Base-by-base conservation (phyloP, 2,113 vertebrate species). In the Otis tarda region DNA sequence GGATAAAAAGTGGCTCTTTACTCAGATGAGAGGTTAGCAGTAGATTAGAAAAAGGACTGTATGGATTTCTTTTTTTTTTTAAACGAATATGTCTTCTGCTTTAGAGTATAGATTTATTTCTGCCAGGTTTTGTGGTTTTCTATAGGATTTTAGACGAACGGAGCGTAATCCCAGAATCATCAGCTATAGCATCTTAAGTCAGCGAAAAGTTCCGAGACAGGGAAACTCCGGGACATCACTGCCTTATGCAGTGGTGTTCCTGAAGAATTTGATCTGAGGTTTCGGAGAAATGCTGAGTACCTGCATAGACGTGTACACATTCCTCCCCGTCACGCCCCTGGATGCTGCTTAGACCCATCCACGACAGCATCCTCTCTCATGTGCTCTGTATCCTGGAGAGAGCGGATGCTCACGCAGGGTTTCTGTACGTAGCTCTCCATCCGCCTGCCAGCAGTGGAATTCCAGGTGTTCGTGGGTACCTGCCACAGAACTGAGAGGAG, bases 361-460 rank as follows among this genome's bases (percentile, higher is more conserved):
- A n/a, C 2, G 5, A 14, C 20, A 28, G 12, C 7, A 12, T 33
- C 73, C 33, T 35, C 47, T 63, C 15, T 63, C 31, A 2, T 2
- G 0, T 11, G 22, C 28, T 19, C 39, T 5, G 0, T 23, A 7
- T n/a, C 41, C 25, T 7, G 37, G 8, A 21, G 8, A 50, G 11
- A 39, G 18, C 59, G 30, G 77, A 4, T 45, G 57, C 76, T 76
- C 43, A 0, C 1, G 0, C 0, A 16, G 52, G 27, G 21, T 69
- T 37, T 25, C 15, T 16, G 12, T 6, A 5, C 0, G 1, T 21
- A 7, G 43, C 67, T 59, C 55, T 22, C 27, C 35, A 28, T 12
- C 50, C 20, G 1, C 63, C 56, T 33, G 50, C 56, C 43, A 28
- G 50, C 45, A 8, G 55, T 1, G 10, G 43, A 4, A 5, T 39